A percentile compares a stretch with the other conserved stretches of the same genome.
These are phyloP conservation scores for Cercopithecus mona DNA, from an alignment of 2,113 vertebrate species.

Conservation along the genomic window DNA sequence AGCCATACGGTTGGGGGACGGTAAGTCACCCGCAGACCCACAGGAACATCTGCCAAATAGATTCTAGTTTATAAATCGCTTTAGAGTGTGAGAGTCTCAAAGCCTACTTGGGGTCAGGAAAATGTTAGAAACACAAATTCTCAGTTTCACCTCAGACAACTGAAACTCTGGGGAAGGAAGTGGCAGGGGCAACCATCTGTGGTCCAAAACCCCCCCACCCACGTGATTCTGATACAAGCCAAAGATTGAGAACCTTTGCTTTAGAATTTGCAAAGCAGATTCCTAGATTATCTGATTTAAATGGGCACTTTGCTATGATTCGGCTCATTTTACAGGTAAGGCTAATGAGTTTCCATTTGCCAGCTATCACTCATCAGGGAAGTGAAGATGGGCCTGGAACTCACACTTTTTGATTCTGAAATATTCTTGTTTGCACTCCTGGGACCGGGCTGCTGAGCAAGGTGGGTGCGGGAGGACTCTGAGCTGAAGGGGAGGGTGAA, in stretches of 20 bases:
- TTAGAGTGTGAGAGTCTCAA: neutral
- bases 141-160: no score
- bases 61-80: neutral
- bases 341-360: neutral
- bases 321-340: neutral
- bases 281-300: neutral
- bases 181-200: neutral
- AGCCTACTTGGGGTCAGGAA: neutral
- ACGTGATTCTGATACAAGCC: neutral
- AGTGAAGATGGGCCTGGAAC: neutral
- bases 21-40: neutral
- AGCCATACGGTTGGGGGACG: no score
- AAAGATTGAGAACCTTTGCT: neutral
- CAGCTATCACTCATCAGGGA: neutral
- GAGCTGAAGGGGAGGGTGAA: rapidly evolving
- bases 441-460: neutral
- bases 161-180: neutral
- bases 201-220: no score
- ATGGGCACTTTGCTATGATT: neutral
- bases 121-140: neutral
- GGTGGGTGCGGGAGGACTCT: neutral
- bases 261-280: neutral
- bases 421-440: neutral
- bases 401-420: neutral
- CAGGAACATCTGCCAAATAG: neutral